A percentile compares a stretch with the other conserved stretches of the same genome.
These are phyloP conservation scores for Bactericera cockerelli DNA, from an alignment of 1,140 invertebrate genomes.

Conservation along the genomic window DNA sequence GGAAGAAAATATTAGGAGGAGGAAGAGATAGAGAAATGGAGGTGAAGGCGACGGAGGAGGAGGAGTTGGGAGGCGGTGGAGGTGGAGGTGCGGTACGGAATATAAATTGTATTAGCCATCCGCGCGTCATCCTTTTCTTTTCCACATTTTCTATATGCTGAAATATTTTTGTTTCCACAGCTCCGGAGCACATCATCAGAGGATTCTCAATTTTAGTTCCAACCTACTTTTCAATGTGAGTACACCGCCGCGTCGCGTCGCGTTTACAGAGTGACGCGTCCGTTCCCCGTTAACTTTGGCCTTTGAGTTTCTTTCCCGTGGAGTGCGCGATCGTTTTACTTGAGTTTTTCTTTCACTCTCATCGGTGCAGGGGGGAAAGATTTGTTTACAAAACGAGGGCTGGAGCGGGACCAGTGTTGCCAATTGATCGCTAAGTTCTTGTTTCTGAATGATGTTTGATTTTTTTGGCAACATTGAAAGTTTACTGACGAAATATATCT, in stretches of 20 bases:
- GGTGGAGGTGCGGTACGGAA: not conserved
- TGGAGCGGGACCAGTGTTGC: too few species aligned
- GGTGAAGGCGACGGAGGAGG: too few species aligned
- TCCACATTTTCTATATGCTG: not conserved
- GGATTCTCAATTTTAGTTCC: not conserved
- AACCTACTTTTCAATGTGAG: constrained; percentile 6
- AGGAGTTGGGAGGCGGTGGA: not conserved
- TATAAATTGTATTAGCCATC: constrained; percentile 7
- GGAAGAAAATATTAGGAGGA: too few species aligned
- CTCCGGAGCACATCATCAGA: not conserved
- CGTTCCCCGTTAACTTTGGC: not conserved
- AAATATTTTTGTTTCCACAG: constrained; percentile 7
- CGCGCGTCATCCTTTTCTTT: not conserved
- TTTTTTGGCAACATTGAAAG: too few species aligned
- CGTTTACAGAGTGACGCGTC: not conserved
- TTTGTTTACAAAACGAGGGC: too few species aligned
- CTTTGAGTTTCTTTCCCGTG: not conserved
- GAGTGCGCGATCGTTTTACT: too few species aligned
- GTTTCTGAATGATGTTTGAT: too few species aligned
- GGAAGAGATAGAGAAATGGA: too few species aligned
- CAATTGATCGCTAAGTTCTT: too few species aligned
- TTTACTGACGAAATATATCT: too few species aligned
- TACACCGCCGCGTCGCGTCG: not conserved
- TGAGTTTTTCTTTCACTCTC: too few species aligned
- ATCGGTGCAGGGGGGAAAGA: too few species aligned